phyloP scores from a whole-genome alignment of 2,113 vertebrate genomes.

The Vulpes ferrilata region DNA sequence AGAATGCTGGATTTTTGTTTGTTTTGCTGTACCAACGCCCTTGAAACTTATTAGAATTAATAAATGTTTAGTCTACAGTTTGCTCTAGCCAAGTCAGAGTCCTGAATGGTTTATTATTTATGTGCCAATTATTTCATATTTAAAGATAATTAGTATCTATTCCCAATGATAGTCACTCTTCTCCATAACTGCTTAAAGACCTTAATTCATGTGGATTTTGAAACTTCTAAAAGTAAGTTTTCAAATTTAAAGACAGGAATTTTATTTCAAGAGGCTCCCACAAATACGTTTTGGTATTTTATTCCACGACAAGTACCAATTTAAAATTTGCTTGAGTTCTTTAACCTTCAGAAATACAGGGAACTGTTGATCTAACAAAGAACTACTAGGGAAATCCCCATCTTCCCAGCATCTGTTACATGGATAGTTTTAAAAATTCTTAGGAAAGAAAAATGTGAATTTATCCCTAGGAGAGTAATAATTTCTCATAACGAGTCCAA shows the following conservation, averaged over 20 bases:
- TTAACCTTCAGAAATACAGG: constrained; percentile 47
- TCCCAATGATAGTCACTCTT: neutral
- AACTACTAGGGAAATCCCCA: neutral
- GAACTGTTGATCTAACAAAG: constrained; percentile 41
- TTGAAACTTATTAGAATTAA: constrained; percentile 32
- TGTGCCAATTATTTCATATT: constrained; percentile 9
- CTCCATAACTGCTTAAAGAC: neutral
- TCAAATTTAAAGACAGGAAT: constrained; percentile 20
- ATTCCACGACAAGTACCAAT: neutral
- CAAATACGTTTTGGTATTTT: neutral
- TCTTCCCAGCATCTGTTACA: constrained; percentile 50
- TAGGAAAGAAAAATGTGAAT: constrained; percentile 58
- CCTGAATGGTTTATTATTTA: neutral
- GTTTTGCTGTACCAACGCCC: neutral
- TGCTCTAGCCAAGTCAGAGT: neutral
- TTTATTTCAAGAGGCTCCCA: constrained; percentile 26
- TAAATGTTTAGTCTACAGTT: neutral
- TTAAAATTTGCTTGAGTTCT: constrained; percentile 18
- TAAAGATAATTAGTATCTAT: neutral
- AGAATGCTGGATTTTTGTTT: constrained; percentile 15
- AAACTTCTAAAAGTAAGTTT: constrained; percentile 30
- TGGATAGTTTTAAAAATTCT: constrained; percentile 45
- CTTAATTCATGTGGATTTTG: neutral
- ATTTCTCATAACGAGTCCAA: constrained; percentile 56
- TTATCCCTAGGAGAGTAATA: constrained; percentile 23